phyloP scores from a whole-genome alignment of 2,113 vertebrate genomes.

The Procavia capensis region DNA sequence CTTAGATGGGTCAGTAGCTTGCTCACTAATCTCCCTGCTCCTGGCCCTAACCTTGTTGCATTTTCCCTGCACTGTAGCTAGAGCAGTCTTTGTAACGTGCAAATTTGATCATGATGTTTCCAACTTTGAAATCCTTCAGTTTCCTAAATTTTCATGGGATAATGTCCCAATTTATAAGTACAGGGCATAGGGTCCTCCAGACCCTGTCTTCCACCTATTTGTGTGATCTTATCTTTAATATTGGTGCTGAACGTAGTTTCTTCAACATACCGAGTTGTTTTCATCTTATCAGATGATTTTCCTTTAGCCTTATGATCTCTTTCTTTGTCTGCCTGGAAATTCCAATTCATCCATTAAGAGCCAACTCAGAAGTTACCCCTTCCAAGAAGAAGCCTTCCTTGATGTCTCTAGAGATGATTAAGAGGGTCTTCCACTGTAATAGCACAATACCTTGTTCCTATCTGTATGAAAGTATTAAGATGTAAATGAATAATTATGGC shows the following conservation, averaged over 20 bases:
- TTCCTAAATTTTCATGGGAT: neutral
- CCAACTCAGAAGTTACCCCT: neutral
- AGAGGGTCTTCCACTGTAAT: neutral
- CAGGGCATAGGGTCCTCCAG: neutral
- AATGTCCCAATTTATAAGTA: neutral
- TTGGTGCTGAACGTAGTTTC: neutral
- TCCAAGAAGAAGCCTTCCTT: constrained; percentile 10
- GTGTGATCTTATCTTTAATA: neutral
- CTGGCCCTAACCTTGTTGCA: rapidly evolving
- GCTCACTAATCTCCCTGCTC: neutral
- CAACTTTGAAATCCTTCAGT: neutral
- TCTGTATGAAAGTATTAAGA: constrained; percentile 7
- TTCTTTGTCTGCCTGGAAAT: constrained; percentile 21
- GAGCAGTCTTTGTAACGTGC: neutral
- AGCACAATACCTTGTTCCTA: neutral
- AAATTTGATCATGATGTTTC: neutral
- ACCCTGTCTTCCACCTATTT: neutral
- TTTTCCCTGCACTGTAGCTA: neutral
- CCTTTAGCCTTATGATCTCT: neutral
- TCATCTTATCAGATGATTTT: constrained; percentile 25
- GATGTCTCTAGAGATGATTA: neutral
- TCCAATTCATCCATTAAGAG: constrained; percentile 4
- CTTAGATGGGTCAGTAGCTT: neutral
- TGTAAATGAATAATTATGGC: neutral
- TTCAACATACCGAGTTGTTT: neutral